Evolutionary conservation across 2,888 invertebrate species (phyloP).

Genomic region (Polymixis flavicincta): DNA sequence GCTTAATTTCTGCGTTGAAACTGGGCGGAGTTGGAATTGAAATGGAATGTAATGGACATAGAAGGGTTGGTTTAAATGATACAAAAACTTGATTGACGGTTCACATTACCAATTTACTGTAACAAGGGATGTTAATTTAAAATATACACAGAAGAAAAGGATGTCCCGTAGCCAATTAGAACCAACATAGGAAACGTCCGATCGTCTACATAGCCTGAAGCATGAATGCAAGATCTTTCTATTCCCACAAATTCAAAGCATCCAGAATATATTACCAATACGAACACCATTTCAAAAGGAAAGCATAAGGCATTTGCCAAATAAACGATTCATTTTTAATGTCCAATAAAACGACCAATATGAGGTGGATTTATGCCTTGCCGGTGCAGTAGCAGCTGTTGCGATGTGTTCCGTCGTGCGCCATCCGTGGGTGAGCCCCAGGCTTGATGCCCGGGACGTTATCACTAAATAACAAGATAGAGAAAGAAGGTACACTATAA

Average conservation of each 20-base stretch:
- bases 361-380: slow-evolving; percentile 53
- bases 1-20: slow-evolving; percentile 31
- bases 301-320: slow-evolving; percentile 39
- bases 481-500: slow-evolving; percentile 40
- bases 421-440: slow-evolving; percentile 20
- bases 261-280: background rate
- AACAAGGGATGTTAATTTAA: background rate
- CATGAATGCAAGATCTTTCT: background rate
- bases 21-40: background rate
- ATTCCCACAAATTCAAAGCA: background rate
- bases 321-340: slow-evolving; percentile 58
- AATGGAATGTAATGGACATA: background rate
- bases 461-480: slow-evolving; percentile 9
- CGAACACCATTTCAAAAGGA: slow-evolving; percentile 1
- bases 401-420: slow-evolving; percentile 25
- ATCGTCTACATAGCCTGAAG: background rate
- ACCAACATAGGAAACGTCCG: background rate
- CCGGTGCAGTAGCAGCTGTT: slow-evolving; percentile 59
- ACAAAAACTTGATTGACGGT: background rate
- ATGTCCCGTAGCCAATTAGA: background rate
- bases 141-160: background rate
- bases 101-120: background rate
- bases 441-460: slow-evolving; percentile 10
- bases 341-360: slow-evolving; percentile 62
- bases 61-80: slow-evolving; percentile 11